These are phyloP conservation scores for Acrobasis repandana DNA, from an alignment of 2,888 invertebrate genomes.

Conservation along the genomic window DNA sequence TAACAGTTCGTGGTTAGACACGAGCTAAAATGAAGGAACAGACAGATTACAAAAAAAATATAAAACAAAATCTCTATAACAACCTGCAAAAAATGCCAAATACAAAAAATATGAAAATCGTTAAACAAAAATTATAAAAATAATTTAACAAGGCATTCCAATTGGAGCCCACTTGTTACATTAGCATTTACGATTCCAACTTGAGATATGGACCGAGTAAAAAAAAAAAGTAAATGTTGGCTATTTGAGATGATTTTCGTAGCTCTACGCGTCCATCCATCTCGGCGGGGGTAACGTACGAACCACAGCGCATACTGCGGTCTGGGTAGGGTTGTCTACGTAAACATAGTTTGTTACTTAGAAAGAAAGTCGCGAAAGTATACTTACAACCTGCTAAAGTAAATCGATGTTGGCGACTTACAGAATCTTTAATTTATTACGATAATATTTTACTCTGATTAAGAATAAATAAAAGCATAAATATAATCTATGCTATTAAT, in stretches of 20 bases:
- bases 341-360: not conserved
- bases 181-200: conserved; percentile 19
- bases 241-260: conserved; percentile 26
- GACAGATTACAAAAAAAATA: not conserved
- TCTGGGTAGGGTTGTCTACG: conserved; percentile 27
- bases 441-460: no score
- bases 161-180: conserved; percentile 14
- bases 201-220: conserved; percentile 16
- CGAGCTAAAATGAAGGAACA: not conserved
- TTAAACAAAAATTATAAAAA: conserved; percentile 10
- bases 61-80: not conserved
- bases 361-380: no score
- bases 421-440: no score
- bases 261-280: conserved; percentile 34
- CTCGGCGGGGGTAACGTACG: conserved; percentile 43
- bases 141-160: conserved; percentile 20
- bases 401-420: no score
- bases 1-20: not conserved
- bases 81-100: not conserved
- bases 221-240: conserved; percentile 24
- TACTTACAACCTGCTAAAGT: no score
- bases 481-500: no score
- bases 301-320: conserved; percentile 45
- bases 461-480: no score
- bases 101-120: conserved; percentile 3